Conservation (phyloP, 1,140 invertebrate species). For the Ylistrum balloti region DNA sequence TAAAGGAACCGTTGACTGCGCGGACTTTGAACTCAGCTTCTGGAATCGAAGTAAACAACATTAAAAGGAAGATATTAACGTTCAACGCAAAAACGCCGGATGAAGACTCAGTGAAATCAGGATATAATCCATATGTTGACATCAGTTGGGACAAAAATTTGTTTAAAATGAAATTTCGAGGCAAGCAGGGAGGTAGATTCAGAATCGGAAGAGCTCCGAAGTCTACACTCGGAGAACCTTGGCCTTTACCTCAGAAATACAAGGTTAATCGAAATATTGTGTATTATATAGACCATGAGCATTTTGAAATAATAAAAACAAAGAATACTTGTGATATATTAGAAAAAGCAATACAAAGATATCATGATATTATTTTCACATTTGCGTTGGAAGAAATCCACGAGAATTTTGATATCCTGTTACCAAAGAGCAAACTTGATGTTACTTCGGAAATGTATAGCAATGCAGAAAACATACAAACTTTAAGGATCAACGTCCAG, state of each 20-base stretch:
- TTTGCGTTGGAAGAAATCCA: constrained; percentile 61
- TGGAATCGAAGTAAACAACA: too few species aligned
- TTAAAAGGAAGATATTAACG: neutral
- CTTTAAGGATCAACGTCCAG: neutral
- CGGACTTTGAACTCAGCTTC: neutral
- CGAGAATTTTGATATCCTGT: constrained; percentile 51
- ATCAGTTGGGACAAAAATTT: neutral
- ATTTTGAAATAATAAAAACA: constrained; percentile 66
- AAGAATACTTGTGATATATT: constrained; percentile 84
- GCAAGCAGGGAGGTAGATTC: neutral
- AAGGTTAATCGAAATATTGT: constrained; percentile 50
- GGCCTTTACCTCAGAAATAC: constrained; percentile 71
- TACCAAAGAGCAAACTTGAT: neutral
- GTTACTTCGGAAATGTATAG: neutral
- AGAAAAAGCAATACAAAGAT: constrained; percentile 84
- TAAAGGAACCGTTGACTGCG: neutral
- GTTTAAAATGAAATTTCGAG: neutral
- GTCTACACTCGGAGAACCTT: constrained; percentile 64
- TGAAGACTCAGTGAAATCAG: neutral
- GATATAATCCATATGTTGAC: neutral
- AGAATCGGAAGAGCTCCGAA: constrained; percentile 55
- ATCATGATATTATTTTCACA: constrained; percentile 81
- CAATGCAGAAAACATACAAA: neutral
- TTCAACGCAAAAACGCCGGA: neutral
- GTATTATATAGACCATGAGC: constrained; percentile 48